Percentiles rank a stretch among this genome's conserved stretches.
phyloP scores from a whole-genome alignment of 2,797 vertebrate species.

The Varecia variegata region DNA sequence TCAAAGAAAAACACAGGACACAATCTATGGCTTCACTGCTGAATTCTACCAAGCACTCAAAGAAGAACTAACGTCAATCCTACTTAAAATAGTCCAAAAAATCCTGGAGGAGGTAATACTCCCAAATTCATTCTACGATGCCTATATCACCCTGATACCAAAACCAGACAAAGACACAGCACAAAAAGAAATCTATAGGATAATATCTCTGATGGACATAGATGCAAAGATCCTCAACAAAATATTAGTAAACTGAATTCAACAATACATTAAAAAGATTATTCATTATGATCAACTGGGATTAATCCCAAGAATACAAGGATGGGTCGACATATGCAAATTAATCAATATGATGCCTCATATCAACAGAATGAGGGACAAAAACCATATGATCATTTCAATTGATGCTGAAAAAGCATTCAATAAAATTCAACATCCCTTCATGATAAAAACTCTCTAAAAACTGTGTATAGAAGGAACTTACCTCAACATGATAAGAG shows the following conservation, averaged over 20 bases:
- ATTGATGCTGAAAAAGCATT: neutral
- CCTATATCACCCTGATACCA: neutral
- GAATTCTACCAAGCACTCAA: neutral
- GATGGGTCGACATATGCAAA: neutral
- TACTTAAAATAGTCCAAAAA: neutral
- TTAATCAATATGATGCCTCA: neutral
- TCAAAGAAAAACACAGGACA: neutral
- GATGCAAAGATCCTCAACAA: neutral
- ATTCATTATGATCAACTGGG: neutral
- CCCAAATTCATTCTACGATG: neutral
- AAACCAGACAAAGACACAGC: neutral
- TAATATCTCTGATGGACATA: neutral
- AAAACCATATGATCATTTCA: neutral
- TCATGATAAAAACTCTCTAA: neutral
- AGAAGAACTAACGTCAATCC: neutral
- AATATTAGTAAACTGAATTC: neutral
- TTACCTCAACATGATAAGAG: neutral
- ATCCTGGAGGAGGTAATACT: neutral
- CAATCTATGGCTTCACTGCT: neutral
- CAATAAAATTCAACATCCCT: neutral
- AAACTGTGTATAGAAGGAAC: neutral
- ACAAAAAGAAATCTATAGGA: neutral
- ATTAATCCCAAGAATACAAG: neutral
- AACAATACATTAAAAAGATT: neutral
- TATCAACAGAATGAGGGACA: neutral